Evolutionary conservation across 2,113 vertebrate genomes (phyloP), one percentile per base, ranked within the genome.

Genomic region (Petroica traversi): DNA sequence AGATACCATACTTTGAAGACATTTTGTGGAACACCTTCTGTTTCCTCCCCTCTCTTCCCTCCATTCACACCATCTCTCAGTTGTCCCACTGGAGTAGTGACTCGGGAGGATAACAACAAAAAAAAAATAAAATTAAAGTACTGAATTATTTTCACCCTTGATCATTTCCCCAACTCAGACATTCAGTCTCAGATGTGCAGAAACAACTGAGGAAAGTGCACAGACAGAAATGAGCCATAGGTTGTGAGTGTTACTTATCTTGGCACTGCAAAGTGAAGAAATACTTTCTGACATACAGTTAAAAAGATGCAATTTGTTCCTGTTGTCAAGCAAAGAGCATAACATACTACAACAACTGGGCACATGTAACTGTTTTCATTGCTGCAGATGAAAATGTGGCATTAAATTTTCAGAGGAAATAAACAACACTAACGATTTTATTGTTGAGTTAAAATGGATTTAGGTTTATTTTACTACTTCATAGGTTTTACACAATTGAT

Each of bases 391-490:
- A 36, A 85, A 86, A 18, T 40, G 62, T 31, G 11, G 10, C 3
- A 6, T 41, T 41, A 87, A 78, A 28, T 69, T 87, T 91, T 59
- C 66, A 82, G 57, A 75, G 20, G 19, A 89, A 95, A 92, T 59
- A 86, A 90, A 79, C 29, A 93, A 36, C 40, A 63, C 19, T 66
- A 89, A 69, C 14, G 41, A 67, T 84, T 92, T 63, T 33, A 86
- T 36, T 74, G 28, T 45, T 84, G 25, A 61, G 40, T 77, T 89
- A 6, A 86, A 84, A 58, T 28, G 0, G 4, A 69, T 64, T 87
- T 17, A 80, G 49, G 38, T 96, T 96, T 89, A 95, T 91, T 93
- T 80, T 59, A 59, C 29, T 78, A 52, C 68, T 93, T 89, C 1
- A 1, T 75, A 85, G 31, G 25, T 58, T 89, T 91, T 89, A 76